These are phyloP conservation scores for Festucalex cinctus DNA, from an alignment of 2,113 vertebrate species.

Conservation along the genomic window DNA sequence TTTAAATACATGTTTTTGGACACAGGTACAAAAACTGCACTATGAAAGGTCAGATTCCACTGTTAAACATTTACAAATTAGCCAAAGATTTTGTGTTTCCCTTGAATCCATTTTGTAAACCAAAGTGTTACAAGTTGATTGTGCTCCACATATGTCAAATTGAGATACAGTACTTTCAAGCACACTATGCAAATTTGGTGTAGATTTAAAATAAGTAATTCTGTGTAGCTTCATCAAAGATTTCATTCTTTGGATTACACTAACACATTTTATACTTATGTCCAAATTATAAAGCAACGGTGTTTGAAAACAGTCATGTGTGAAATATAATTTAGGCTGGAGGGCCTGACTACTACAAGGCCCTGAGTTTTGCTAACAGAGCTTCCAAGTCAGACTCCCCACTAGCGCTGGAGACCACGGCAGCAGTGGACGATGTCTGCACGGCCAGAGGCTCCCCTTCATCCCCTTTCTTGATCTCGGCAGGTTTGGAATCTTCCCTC, in stretches of 20 bases:
- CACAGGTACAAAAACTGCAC: neutral
- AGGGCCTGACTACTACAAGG: slow-evolving; percentile 71
- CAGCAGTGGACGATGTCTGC: slow-evolving; percentile 19
- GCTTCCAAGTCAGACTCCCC: slow-evolving; percentile 83
- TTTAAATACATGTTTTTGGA: slow-evolving; percentile 1
- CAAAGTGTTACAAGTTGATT: slow-evolving; percentile 3
- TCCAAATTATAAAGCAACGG: neutral
- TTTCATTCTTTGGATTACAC: neutral
- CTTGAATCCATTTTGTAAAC: slow-evolving; percentile 3
- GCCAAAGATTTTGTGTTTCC: neutral
- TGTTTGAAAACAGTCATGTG: neutral
- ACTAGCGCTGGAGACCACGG: slow-evolving; percentile 27
- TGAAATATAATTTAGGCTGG: neutral
- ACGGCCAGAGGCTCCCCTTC: slow-evolving; percentile 14
- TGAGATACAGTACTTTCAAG: neutral
- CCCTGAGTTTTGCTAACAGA: slow-evolving; percentile 87
- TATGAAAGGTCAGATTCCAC: neutral
- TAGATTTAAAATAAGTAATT: neutral
- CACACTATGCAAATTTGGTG: neutral
- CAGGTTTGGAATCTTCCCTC: slow-evolving; percentile 52
- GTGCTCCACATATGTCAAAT: neutral
- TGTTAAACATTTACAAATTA: neutral
- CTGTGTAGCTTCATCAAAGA: neutral
- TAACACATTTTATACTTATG: slow-evolving; percentile 1
- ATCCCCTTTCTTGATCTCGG: slow-evolving; percentile 27